Evolutionary conservation across 1,140 invertebrate species (phyloP).

Genomic region (Danaus plexippus): DNA sequence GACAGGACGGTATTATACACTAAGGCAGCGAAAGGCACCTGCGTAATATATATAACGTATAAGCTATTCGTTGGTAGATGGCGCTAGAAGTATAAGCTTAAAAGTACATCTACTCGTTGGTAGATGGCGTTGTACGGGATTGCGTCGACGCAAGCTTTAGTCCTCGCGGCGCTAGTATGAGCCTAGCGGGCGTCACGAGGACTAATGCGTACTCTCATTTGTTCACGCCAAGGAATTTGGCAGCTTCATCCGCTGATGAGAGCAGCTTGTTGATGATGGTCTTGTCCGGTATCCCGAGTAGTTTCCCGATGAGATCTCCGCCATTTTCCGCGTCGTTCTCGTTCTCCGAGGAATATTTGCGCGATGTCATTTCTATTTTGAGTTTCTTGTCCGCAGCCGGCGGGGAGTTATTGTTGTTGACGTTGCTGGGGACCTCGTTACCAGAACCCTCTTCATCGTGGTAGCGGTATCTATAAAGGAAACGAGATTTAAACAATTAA

Average conservation of each 20-base stretch:
- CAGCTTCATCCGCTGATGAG: conserved; percentile 88
- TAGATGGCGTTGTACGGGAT: conserved; percentile 11
- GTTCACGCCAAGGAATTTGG: conserved; percentile 87
- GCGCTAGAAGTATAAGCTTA: not conserved
- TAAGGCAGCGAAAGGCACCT: conserved; percentile 63
- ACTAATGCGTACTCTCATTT: conserved; percentile 74
- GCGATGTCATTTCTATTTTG: conserved; percentile 63
- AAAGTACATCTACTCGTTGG: conserved; percentile 5
- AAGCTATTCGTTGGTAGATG: conserved; percentile 13
- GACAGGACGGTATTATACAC: conserved; percentile 54
- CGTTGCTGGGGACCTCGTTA: conserved; percentile 65
- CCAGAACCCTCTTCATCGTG: conserved; percentile 61
- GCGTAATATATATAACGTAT: conserved; percentile 20
- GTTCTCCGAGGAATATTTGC: conserved; percentile 63
- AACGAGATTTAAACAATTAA: conserved; percentile 7
- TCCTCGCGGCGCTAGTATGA: conserved; percentile 61
- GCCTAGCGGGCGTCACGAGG: conserved; percentile 60
- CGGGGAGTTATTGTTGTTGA: conserved; percentile 71
- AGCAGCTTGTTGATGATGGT: conserved; percentile 90
- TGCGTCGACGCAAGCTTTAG: conserved; percentile 41
- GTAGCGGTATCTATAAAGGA: conserved; percentile 45
- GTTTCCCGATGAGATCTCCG: conserved; percentile 88
- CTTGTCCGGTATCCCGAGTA: conserved; percentile 88
- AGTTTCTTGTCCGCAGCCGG: conserved; percentile 70
- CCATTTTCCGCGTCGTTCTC: conserved; percentile 73